Percentiles rank a stretch among this genome's conserved stretches.
phyloP scores from a whole-genome alignment of 1,140 invertebrate species.

The Antheraea mylitta region DNA sequence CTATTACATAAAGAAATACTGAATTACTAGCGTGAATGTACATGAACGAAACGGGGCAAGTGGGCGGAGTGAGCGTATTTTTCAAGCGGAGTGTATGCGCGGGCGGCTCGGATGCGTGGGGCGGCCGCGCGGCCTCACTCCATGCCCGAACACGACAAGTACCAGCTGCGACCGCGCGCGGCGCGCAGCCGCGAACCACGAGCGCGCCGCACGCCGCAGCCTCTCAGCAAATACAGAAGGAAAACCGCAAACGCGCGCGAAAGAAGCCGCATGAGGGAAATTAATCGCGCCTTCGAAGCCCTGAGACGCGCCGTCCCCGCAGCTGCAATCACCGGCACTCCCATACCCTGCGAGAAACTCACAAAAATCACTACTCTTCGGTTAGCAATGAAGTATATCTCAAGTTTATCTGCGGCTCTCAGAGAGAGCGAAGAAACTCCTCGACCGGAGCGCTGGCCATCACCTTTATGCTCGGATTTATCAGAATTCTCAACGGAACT shows the following conservation, averaged over 20 bases:
- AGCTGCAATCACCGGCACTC: slow-evolving; percentile 67
- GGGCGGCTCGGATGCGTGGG: slow-evolving; percentile 54
- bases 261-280: slow-evolving; percentile 91
- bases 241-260: slow-evolving; percentile 95
- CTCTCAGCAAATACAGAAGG: slow-evolving; percentile 92
- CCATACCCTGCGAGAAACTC: slow-evolving; percentile 85
- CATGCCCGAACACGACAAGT: slow-evolving; percentile 76
- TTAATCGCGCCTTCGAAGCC: slow-evolving; percentile 92
- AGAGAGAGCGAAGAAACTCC: slow-evolving; percentile 41
- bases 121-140: slow-evolving; percentile 48
- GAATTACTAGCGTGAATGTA: slow-evolving; percentile 40
- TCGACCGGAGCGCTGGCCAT: slow-evolving; percentile 61
- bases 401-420: slow-evolving; percentile 78
- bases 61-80: slow-evolving; percentile 74
- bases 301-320: slow-evolving; percentile 87
- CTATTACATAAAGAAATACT: background rate
- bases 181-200: slow-evolving; percentile 61
- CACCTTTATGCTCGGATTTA: slow-evolving; percentile 64
- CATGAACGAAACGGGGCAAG: slow-evolving; percentile 65
- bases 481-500: slow-evolving; percentile 64
- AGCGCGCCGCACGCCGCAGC: slow-evolving; percentile 80
- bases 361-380: slow-evolving; percentile 94
- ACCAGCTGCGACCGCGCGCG: slow-evolving; percentile 73
- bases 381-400: slow-evolving; percentile 93
- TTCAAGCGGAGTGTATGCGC: slow-evolving; percentile 59